Base-by-base conservation (phyloP, 2,797 vertebrate species). In the Semaprochilodus insignis region DNA sequence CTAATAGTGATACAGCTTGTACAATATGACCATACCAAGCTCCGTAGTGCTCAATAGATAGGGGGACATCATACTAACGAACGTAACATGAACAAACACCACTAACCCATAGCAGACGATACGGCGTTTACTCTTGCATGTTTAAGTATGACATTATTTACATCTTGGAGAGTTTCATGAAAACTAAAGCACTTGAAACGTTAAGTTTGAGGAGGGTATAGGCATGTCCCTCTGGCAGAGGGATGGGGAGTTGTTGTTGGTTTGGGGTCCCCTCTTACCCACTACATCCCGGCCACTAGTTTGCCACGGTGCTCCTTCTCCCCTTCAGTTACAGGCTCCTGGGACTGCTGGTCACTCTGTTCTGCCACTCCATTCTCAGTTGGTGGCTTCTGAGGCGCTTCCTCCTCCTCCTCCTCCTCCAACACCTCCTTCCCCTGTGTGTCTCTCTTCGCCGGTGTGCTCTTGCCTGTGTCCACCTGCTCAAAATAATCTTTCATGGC, bases 211-310 rank as follows among this genome's bases (percentile, higher is more conserved):
- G 86, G 89, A 93, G 91, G 85, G 89, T 91, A 91, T 90, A 94
- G 92, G 93, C 91, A 93, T 89, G 88, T 79, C 66, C 66, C 67
- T 25, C 62, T 60, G 25, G 54, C 13, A 36, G 31, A 77, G 51
- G 48, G 57, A 81, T 59, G 40, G 67, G 63, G 54, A 55, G 13
- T 86, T 69, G 87, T 27, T 23, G 71, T 59, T 81, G 66, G 31
- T 63, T 21, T 23, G 31, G 54, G 57, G 3, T 2, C 40, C n/a
- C 1, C 36, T 74, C 52, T n/a, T 52, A 36, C 16, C 90, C 93
- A 94, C 91, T 94, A 96, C 95, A 95, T 99, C 94, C 97, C 97
- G 89, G 96, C 96, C 62, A 95, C 95, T 77, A 94, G 88, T 90
- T 98, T 97, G 34, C 93, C 92, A 72, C 94, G 92, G 87, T 93